A percentile compares a stretch with the other conserved stretches of the same genome.
Conservation (phyloP, 2,888 invertebrate genomes). For the Dendrolimus pini region DNA sequence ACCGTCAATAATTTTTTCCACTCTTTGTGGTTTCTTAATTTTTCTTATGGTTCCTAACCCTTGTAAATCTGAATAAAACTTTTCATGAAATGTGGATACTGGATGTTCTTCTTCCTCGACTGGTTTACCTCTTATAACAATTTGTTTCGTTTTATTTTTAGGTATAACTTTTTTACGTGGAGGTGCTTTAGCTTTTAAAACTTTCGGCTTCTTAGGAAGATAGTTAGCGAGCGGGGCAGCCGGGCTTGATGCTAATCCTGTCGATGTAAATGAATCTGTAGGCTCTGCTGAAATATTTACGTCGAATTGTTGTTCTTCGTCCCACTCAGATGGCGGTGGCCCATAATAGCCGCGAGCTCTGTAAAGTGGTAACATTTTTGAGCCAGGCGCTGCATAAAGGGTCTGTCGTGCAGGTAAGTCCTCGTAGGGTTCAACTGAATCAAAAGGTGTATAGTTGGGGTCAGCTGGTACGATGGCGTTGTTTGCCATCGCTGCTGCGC, state of each 20-base stretch:
- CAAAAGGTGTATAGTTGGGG: slow-evolving; percentile 44
- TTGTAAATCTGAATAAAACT: slow-evolving; percentile 68
- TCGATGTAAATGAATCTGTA: slow-evolving; percentile 35
- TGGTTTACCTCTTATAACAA: slow-evolving; percentile 37
- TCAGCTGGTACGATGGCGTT: slow-evolving; percentile 50
- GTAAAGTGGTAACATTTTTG: slow-evolving; percentile 62
- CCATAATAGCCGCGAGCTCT: slow-evolving; percentile 68
- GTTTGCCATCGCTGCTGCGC: slow-evolving; percentile 53
- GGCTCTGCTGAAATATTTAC: slow-evolving; percentile 41
- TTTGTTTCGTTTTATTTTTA: slow-evolving; percentile 56
- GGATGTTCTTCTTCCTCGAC: slow-evolving; percentile 56
- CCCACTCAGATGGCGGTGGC: slow-evolving; percentile 48
- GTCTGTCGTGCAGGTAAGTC: slow-evolving; percentile 39
- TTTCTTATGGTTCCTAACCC: slow-evolving; percentile 61
- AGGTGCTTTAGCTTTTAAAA: slow-evolving; percentile 52
- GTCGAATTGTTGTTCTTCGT: slow-evolving; percentile 52
- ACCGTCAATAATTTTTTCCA: slow-evolving; percentile 71
- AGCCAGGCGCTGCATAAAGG: slow-evolving; percentile 35
- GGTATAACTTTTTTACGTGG: slow-evolving; percentile 48
- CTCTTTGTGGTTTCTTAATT: slow-evolving; percentile 62
- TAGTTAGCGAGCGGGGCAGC: slow-evolving; percentile 25
- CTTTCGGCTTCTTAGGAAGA: slow-evolving; percentile 52
- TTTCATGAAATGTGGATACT: slow-evolving; percentile 61
- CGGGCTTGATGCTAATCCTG: slow-evolving; percentile 32
- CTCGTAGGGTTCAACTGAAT: slow-evolving; percentile 52